Base-by-base conservation (phyloP, 2,797 vertebrate genomes). In the Furcifer pardalis region DNA sequence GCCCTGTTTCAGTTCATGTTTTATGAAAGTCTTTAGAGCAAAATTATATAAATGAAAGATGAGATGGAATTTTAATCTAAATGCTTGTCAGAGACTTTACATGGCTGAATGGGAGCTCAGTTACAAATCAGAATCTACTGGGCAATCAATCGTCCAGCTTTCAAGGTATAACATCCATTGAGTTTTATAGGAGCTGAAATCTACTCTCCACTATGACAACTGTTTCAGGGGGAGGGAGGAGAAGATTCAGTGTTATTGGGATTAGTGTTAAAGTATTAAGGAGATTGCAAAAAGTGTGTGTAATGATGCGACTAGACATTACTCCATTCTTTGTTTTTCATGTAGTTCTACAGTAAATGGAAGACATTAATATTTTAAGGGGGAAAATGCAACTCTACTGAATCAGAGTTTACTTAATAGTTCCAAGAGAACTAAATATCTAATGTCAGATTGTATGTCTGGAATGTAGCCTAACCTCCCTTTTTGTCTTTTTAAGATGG, bases 311-410 rank as follows among this genome's bases (percentile, higher is more conserved):
- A 84, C 77, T 21, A 9, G 59, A 12, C 32, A 65, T 88, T 87
- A 78, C 19, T 65, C 8, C 1, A 15, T 71, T 88, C 37, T 84
- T 89, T 72, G 78, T 42, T 90, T 49, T 68, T 90, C 44, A 56
- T 91, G 66, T 85, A 66, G 66, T 1, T 75, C 75, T 60, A 84
- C 69, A 89, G 76, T 56, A 65, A 82, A 79, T 86, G 49, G 80
- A 79, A 40, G 79, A 76, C 89, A 93, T 92, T 82, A 93, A 92
- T 90, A 92, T 92, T 93, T 93, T 86, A 93, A 90, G 89, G 35
- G 35, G 40, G 27, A 80, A 87, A 83, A 89, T 90, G 60, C 25
- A 89, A 42, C 77, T 83, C 42, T 25, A 85, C n/a, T 74, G 81
- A 79, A 83, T 79, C 76, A 74, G 85, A 83, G 62, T 79, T 46